Conservation (phyloP, 30 jellyfish, hydroid and myxozoan species). For the Aurelia aurita region DNA sequence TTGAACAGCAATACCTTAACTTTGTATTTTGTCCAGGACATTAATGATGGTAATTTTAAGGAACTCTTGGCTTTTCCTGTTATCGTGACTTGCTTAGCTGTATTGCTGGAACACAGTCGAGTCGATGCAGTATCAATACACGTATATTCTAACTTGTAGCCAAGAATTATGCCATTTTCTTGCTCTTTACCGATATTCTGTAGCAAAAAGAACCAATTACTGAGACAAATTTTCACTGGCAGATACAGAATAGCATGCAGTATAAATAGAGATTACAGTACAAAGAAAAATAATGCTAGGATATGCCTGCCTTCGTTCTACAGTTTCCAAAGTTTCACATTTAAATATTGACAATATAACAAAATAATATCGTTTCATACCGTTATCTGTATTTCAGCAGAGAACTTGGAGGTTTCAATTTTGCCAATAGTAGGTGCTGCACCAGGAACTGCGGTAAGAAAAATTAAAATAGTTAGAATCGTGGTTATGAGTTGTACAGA, state of each 20-base stretch:
- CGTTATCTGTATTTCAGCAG: conserved; percentile 5
- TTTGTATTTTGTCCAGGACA: conserved; percentile 67
- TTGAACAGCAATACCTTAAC: conserved; percentile 32
- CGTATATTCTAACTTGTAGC: conserved; percentile 35
- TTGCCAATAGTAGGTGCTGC: conserved; percentile 11
- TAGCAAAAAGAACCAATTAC: no score
- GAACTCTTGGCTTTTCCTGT: conserved; percentile 6
- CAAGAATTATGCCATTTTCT: conserved; percentile 64
- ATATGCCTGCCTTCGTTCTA: background rate
- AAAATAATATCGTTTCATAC: background rate
- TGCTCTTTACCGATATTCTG: conserved; percentile 39
- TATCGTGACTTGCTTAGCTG: conserved; percentile 1
- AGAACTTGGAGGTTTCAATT: background rate
- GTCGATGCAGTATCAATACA: conserved; percentile 22
- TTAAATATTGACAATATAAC: background rate
- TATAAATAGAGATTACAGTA: no score
- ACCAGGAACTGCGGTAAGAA: conserved; percentile 1
- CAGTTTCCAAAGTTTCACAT: background rate
- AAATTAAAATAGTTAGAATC: background rate
- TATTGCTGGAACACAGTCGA: conserved; percentile 18
- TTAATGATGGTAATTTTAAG: background rate
- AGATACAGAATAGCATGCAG: no score
- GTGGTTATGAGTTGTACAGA: no score
- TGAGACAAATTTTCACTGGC: no score
- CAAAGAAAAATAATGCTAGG: no score